A percentile compares a stretch with the other conserved stretches of the same genome.
These are phyloP conservation scores for Schizotus pectinicornis DNA, from an alignment of 2,888 invertebrate genomes.

Conservation along the genomic window DNA sequence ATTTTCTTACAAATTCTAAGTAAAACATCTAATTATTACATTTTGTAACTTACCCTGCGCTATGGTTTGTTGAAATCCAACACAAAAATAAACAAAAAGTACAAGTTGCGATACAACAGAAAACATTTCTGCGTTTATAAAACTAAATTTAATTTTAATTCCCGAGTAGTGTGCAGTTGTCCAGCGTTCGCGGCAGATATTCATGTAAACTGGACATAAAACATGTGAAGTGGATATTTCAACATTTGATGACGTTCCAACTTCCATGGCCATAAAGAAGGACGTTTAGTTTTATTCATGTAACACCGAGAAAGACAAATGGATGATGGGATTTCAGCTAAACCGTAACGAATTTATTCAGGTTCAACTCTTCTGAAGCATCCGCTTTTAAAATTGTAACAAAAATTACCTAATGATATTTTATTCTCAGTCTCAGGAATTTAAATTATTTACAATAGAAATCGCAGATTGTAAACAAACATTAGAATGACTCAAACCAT, in stretches of 20 bases:
- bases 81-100: not conserved
- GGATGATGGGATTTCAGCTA: no score
- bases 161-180: not conserved
- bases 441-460: no score
- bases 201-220: conserved; percentile 18
- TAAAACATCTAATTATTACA: not conserved
- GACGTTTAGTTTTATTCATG: conserved; percentile 7
- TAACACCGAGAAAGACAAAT: no score
- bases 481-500: no score
- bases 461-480: no score
- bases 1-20: not conserved
- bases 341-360: no score
- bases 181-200: conserved; percentile 3
- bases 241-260: conserved; percentile 26
- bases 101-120: not conserved
- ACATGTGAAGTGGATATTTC: conserved; percentile 24
- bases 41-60: conserved; percentile 2
- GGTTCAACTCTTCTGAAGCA: no score
- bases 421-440: no score
- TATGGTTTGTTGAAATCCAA: not conserved
- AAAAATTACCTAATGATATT: no score
- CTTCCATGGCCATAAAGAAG: conserved; percentile 27
- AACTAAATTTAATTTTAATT: not conserved
- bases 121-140: no score
- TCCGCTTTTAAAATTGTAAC: no score